A percentile compares a stretch with the other conserved stretches of the same genome.
These are phyloP conservation scores for Sturnira hondurensis DNA, from an alignment of 2,113 vertebrate species.

Conservation along the genomic window DNA sequence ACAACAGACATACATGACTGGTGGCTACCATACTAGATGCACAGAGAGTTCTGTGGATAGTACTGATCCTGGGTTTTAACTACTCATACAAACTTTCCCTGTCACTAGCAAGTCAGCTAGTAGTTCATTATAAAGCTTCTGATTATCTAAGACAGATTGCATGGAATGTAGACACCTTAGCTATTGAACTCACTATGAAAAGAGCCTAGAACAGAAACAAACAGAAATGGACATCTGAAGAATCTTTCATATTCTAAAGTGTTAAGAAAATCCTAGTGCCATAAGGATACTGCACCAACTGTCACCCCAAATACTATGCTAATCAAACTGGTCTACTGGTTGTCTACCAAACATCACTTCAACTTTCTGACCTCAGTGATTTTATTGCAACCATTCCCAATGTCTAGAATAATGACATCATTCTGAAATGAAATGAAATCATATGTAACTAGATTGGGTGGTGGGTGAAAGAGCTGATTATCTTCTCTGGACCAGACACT, in stretches of 20 bases:
- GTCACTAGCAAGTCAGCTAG: neutral
- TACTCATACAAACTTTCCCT: neutral
- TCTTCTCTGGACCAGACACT: neutral
- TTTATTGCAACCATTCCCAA: neutral
- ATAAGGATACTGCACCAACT: neutral
- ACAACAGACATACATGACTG: neutral
- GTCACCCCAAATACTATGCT: neutral
- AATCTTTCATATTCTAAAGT: neutral
- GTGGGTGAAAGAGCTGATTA: neutral
- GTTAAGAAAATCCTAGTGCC: neutral
- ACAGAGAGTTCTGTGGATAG: neutral
- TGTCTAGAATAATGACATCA: neutral
- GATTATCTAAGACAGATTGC: neutral
- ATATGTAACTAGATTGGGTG: neutral
- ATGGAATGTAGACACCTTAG: neutral
- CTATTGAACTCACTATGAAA: neutral
- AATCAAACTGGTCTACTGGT: neutral
- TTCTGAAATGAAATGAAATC: conserved; percentile 16
- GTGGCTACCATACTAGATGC: neutral
- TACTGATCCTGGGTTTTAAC: neutral
- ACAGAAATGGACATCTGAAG: neutral
- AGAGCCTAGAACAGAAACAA: conserved; percentile 2
- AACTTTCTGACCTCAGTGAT: neutral
- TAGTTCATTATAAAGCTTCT: neutral
- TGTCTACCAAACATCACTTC: neutral